Base-by-base conservation (phyloP, 2,113 vertebrate genomes). In the Prochilodus magdalenae region DNA sequence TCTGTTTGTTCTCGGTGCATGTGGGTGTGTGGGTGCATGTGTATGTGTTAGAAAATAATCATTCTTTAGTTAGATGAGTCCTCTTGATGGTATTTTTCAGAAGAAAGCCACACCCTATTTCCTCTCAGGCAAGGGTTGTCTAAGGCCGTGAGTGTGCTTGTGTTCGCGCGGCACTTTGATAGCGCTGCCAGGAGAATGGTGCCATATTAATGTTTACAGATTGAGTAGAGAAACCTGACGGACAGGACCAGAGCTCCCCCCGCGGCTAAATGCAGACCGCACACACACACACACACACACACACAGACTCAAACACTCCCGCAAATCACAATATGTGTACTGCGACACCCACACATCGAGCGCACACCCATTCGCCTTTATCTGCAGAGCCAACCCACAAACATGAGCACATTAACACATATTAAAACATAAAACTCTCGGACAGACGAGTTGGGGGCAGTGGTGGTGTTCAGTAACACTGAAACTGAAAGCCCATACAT, bases 211-310 rank as follows among this genome's bases (percentile, higher is more conserved):
- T 92, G 87, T 92, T 92, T 90, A 89, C 90, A 78, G 84, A 90
- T 87, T 83, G 79, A 91, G 91, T 88, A 77, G 55, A 87, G 90
- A 89, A 94, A 94, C 92, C 93, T 92, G 93, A 94, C 53, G 79
- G 91, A 91, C 92, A 83, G 84, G 92, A 90, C 91, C 87, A 82
- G 80, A 73, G 86, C 73, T 78, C 8, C 75, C n/a, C 90, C 91
- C 71, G 83, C 49, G 51, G 90, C 88, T 75, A 80, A 71, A 83
- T 20, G 76, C 76, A 73, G 76, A 75, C 72, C 77, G 72, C 71
- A 69, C 79, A 85, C 83, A 85, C 89, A 89, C 40, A 71, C 74
- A 76, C 26, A 72, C 30, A 89, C 80, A 80, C 53, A 70, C 30
- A 70, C 63, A 78, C 29, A 71, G 26, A 53, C 18, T n/a, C 36